Evolutionary conservation across 2,888 invertebrate genomes (phyloP).

Genomic region (Lordiphosa fenestrarum): DNA sequence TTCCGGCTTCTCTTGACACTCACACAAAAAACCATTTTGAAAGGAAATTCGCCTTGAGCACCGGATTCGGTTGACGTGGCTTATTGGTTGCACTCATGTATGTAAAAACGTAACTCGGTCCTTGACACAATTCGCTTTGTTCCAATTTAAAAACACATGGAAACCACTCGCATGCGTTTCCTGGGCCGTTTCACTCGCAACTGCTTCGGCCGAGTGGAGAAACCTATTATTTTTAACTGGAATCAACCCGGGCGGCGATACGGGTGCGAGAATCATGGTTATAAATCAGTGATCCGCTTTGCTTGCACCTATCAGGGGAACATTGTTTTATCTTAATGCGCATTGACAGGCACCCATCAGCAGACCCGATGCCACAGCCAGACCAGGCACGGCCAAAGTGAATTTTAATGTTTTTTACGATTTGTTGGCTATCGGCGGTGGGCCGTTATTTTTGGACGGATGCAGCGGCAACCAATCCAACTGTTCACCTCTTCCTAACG

Average conservation of each 20-base stretch:
- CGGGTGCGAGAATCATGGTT: slow-evolving; percentile 43
- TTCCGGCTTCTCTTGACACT: slow-evolving; percentile 69
- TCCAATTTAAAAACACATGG: not conserved
- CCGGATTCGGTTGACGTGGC: slow-evolving; percentile 82
- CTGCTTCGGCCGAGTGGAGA: slow-evolving; percentile 43
- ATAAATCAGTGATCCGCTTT: slow-evolving; percentile 62
- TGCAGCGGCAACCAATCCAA: slow-evolving; percentile 5
- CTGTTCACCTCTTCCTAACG: slow-evolving; percentile 1
- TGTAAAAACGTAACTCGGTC: slow-evolving; percentile 7
- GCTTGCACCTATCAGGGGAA: slow-evolving; percentile 39
- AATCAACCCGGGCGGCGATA: slow-evolving; percentile 22
- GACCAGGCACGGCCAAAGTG: slow-evolving; percentile 38
- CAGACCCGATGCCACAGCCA: slow-evolving; percentile 12
- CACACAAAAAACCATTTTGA: slow-evolving; percentile 86
- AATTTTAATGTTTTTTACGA: slow-evolving; percentile 32
- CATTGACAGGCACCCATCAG: slow-evolving; percentile 74
- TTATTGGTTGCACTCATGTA: slow-evolving; percentile 67
- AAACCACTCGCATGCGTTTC: slow-evolving; percentile 29
- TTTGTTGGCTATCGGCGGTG: slow-evolving; percentile 8
- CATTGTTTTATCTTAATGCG: slow-evolving; percentile 74
- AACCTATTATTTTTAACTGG: slow-evolving; percentile 59
- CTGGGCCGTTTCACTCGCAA: slow-evolving; percentile 39
- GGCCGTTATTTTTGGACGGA: slow-evolving; percentile 10
- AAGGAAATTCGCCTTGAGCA: slow-evolving; percentile 84
- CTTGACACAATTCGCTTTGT: slow-evolving; percentile 15